Evolutionary conservation across 2,888 invertebrate genomes (phyloP), one percentile per base, ranked within the genome.

Genomic region (Euspilapteryx auroguttella): DNA sequence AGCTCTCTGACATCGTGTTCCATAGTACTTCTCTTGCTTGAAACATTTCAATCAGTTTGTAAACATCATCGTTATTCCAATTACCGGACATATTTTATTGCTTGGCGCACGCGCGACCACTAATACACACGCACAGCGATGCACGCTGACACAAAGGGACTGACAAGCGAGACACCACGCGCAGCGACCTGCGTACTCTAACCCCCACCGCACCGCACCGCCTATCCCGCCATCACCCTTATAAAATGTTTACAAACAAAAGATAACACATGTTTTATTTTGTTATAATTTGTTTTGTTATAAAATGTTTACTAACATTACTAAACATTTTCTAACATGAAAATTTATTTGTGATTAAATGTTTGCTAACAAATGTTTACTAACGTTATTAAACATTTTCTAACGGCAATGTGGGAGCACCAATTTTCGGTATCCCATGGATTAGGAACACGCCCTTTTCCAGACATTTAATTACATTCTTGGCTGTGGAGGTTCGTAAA

Each of bases 1-100:
- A 40, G 30, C 10, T 10, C 32, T 40, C 40, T 36, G 34, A 35
- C n/a, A 36, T 37, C 34, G 39, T 37, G 33, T 40, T 37, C 39
- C 36, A 40, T 10, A 40, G 34, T 34, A 38, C 31, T 39, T 40
- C 37, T 37, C 37, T 39, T 38, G 34, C 40, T 39, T 39, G 33
- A 39, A 40, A 40, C 34, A 39, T 37, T 39, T 40, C 35, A 37
- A 40, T 39, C 39, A 40, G 11, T 32, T 32, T 32, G 32, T 29
- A 21, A 30, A 32, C 29, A 32, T 32, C 25, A 11, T 32, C 29
- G 29, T 32, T 30, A 30, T 21, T 32, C 32, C 30, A 33, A 14
- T 36, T 36, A 35, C 30, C 37, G 7, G 36, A 38, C 39, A 39
- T 39, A 37, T 39, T 39, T 39, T 37, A 32, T 32, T 32, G 28